A percentile compares a stretch with the other conserved stretches of the same genome.
These are phyloP conservation scores for Coenonympha glycerion DNA, from an alignment of 2,888 invertebrate species.

Conservation along the genomic window DNA sequence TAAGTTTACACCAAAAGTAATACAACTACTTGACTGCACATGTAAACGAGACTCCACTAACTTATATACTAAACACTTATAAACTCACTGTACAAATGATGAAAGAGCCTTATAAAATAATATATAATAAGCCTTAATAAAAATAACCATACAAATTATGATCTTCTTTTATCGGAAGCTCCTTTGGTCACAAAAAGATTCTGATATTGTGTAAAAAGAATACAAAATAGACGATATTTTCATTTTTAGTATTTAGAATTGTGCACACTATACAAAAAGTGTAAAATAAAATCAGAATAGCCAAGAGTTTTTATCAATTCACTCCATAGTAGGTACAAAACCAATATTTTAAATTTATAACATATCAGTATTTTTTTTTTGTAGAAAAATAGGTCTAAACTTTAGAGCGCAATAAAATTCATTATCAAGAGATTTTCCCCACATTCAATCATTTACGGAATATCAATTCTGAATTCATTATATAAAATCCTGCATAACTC, in stretches of 20 bases:
- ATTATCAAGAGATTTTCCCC: background rate
- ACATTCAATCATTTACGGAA: background rate
- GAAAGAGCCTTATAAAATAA: slow-evolving; percentile 45
- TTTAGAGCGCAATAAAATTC: background rate
- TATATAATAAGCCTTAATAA: too few species aligned
- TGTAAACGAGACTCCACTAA: too few species aligned
- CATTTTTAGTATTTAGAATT: background rate
- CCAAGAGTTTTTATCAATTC: background rate
- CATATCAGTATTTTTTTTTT: background rate
- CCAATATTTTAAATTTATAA: background rate
- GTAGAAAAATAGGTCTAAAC: background rate
- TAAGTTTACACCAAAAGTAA: too few species aligned
- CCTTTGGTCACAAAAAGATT: slow-evolving; percentile 13
- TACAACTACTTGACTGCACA: too few species aligned
- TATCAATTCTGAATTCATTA: background rate
- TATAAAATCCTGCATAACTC: background rate
- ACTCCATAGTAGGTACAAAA: background rate
- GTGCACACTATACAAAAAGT: too few species aligned
- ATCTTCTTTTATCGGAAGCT: slow-evolving; percentile 13
- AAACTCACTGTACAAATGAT: slow-evolving; percentile 40
- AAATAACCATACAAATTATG: slow-evolving; percentile 8
- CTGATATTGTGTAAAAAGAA: background rate
- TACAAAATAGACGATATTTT: background rate
- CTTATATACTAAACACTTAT: slow-evolving; percentile 29
- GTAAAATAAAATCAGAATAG: too few species aligned